A percentile compares a stretch with the other conserved stretches of the same genome.
phyloP scores from a whole-genome alignment of 53 echinoderm and acorn worm species.

The Hippasteria phrygiana region DNA sequence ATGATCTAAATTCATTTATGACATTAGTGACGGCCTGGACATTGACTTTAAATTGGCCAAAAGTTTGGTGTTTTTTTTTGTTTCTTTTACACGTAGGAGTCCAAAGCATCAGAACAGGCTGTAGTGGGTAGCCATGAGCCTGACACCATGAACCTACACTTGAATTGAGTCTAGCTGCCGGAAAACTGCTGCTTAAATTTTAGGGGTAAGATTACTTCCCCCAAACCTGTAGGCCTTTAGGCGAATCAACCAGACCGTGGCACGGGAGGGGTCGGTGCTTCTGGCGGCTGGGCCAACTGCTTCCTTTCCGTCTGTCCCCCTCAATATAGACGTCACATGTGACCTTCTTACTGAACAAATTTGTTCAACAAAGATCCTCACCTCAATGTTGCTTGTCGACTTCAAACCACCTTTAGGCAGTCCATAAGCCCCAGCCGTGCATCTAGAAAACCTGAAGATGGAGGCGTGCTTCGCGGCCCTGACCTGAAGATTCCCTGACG shows the following conservation, averaged over 20 bases:
- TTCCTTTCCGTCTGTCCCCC: background rate
- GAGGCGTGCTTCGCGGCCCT: no score
- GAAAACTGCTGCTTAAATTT: background rate
- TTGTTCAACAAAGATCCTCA: background rate
- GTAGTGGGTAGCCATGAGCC: no score
- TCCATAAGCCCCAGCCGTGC: no score
- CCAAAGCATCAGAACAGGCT: no score
- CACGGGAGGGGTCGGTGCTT: background rate
- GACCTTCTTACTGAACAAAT: background rate
- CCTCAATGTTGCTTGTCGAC: background rate
- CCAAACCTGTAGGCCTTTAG: background rate
- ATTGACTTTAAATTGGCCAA: no score
- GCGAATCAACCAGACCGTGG: background rate
- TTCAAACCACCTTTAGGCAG: background rate
- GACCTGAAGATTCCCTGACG: no score
- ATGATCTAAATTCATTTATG: no score
- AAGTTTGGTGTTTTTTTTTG: no score
- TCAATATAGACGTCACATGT: background rate
- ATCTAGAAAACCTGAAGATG: no score
- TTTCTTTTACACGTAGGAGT: no score
- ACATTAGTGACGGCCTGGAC: no score
- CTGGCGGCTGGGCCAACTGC: background rate
- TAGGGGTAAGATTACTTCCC: background rate
- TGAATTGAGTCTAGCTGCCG: background rate
- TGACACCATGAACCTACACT: background rate